Evolutionary conservation across 2,113 vertebrate genomes (phyloP), one percentile per base, ranked within the genome.

Genomic region (Pseudolaguvia tuberculata): DNA sequence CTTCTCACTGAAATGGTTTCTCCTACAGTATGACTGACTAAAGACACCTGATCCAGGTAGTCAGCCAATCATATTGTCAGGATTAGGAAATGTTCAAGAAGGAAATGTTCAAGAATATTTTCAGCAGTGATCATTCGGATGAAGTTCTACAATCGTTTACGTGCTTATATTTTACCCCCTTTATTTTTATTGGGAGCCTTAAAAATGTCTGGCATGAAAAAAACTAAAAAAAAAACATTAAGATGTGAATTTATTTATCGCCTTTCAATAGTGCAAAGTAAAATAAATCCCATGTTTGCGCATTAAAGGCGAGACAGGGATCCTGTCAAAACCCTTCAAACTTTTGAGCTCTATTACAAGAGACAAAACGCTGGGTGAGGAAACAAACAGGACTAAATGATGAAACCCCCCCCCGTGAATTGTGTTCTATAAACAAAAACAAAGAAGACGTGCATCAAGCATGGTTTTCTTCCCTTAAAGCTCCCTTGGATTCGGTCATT

Each of bases 391-490:
- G 23, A 50, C 23, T 42, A 9, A 42, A 42, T 1, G 39, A 42
- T 42, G 39, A 42, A 1, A 8, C 39, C 5, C 6, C 31, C 15
- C 5, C 29, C 7, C 3, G 35, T 7, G 29, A 61, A 61, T 61
- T 8, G 35, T 42, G n/a, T 47, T 65, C 12, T 6, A 1, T 35
- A 31, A 23, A 63, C 35, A 11, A 25, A 48, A 27, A 72, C 47
- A 75, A n/a, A 23, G 15, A 68, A 35, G 31, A 45, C 70, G 56
- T 52, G 39, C 27, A 50, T 20, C 8, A 51, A 55, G 29, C 71
- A 77, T 70, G 57, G 68, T 61, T 29, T 48, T 70, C 73, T 56
- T 66, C 70, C 57, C 79, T 77, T 70, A 65, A 23, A 52, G 68
- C 70, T 50, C 68, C 57, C 48, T 62, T 63, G 35, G 50, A 23